phyloP scores from a whole-genome alignment of 2,888 invertebrate species.

The Rhingia campestris region DNA sequence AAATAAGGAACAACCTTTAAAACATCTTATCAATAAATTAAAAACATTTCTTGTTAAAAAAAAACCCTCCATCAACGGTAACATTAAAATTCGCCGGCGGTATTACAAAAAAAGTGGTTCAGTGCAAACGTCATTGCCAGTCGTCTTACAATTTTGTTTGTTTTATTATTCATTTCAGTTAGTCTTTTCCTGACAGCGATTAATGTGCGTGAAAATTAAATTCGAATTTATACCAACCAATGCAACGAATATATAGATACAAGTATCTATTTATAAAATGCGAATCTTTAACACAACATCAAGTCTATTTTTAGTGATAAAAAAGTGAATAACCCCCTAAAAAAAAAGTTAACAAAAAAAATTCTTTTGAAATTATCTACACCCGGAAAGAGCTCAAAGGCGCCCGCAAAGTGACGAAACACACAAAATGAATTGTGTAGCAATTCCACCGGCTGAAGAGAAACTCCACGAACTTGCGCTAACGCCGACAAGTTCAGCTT shows the following conservation, averaged over 20 bases:
- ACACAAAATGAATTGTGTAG: constrained; percentile 81
- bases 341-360: constrained; percentile 4
- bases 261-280: constrained; percentile 45
- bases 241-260: constrained; percentile 8
- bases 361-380: not conserved
- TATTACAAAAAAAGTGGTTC: constrained; percentile 36
- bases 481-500: constrained; percentile 66
- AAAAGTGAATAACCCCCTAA: constrained; percentile 33
- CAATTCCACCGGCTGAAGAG: constrained; percentile 80
- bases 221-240: constrained; percentile 18
- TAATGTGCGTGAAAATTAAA: constrained; percentile 10
- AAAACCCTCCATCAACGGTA: not conserved
- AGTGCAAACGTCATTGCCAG: not conserved
- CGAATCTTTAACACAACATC: constrained; percentile 20
- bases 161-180: constrained; percentile 39
- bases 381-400: constrained; percentile 8
- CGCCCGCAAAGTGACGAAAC: not conserved
- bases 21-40: no score
- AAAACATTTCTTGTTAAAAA: not conserved
- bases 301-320: constrained; percentile 49
- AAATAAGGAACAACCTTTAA: no score
- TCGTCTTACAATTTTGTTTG: not conserved
- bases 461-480: constrained; percentile 75
- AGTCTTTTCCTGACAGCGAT: constrained; percentile 24
- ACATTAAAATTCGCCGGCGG: constrained; percentile 10